These are phyloP conservation scores for Drusus annulatus DNA, from an alignment of 1,140 invertebrate species.

Conservation along the genomic window DNA sequence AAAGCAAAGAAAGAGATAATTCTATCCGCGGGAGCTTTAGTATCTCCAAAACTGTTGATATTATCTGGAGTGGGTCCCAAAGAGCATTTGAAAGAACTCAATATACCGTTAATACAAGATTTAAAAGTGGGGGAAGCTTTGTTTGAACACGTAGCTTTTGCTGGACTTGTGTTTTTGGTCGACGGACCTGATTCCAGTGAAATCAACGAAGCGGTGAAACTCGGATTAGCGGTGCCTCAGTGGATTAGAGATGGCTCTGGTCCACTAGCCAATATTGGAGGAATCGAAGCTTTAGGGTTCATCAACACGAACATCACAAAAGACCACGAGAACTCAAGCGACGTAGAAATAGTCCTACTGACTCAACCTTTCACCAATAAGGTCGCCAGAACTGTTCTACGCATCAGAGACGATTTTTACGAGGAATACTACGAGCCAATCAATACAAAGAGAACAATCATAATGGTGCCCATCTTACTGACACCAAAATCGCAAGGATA, in stretches of 20 bases:
- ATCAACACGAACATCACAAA: slow-evolving; percentile 74
- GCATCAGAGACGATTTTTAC: slow-evolving; percentile 74
- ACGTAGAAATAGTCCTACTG: slow-evolving; percentile 79
- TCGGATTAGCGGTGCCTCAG: slow-evolving; percentile 62
- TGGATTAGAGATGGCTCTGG: slow-evolving; percentile 68
- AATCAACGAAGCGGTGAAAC: slow-evolving; percentile 62
- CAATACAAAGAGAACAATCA: slow-evolving; percentile 67
- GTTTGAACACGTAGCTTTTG: slow-evolving; percentile 82
- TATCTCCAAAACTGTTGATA: slow-evolving; percentile 86
- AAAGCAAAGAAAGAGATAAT: slow-evolving; percentile 80
- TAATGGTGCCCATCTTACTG: slow-evolving; percentile 79
- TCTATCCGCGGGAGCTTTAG: slow-evolving; percentile 82
- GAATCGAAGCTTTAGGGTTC: slow-evolving; percentile 72
- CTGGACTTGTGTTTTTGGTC: slow-evolving; percentile 75
- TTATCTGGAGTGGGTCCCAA: slow-evolving; percentile 85
- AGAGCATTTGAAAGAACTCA: slow-evolving; percentile 75
- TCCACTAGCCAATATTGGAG: slow-evolving; percentile 70
- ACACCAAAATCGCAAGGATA: slow-evolving; percentile 83
- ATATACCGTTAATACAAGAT: slow-evolving; percentile 77
- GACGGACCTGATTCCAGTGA: slow-evolving; percentile 67
- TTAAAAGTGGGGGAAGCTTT: slow-evolving; percentile 80
- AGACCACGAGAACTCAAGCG: slow-evolving; percentile 72
- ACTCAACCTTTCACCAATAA: slow-evolving; percentile 71
- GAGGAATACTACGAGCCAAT: slow-evolving; percentile 71
- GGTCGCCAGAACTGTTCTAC: slow-evolving; percentile 71